Evolutionary conservation across 2,113 vertebrate genomes (phyloP).

Genomic region (Antennarius striatus): DNA sequence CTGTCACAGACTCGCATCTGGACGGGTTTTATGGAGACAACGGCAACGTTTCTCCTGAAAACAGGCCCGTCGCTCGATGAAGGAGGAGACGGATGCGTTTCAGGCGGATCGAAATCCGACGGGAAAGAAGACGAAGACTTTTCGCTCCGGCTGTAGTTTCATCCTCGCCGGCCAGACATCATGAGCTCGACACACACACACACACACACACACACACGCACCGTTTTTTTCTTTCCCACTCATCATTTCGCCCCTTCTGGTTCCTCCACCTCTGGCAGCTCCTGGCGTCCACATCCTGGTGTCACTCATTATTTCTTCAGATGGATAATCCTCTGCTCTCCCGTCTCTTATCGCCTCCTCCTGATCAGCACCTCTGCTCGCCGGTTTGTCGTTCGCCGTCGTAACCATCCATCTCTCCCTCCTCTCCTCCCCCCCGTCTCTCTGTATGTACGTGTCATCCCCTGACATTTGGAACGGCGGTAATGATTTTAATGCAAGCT

Average conservation of each 20-base stretch:
- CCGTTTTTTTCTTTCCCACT: conserved; percentile 3
- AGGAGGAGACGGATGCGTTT: conserved; percentile 2
- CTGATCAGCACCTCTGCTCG: conserved; percentile 23
- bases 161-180: conserved; percentile 12
- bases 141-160: neutral
- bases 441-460: conserved; percentile 24
- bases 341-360: conserved; percentile 3
- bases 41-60: conserved; percentile 4
- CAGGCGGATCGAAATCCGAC: conserved; percentile 18
- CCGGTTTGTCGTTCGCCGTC: conserved; percentile 3
- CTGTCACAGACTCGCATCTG: conserved; percentile 7
- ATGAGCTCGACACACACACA: neutral
- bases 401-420: conserved; percentile 28
- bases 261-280: conserved; percentile 47
- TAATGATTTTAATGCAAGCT: conserved; percentile 62
- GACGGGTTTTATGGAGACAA: conserved; percentile 5
- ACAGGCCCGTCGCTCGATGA: conserved; percentile 7
- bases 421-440: neutral
- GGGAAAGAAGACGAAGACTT: conserved; percentile 14
- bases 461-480: conserved; percentile 38
- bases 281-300: conserved; percentile 38
- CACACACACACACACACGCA: no score
- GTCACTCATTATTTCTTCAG: conserved; percentile 53
- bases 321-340: conserved; percentile 30
- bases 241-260: conserved; percentile 32